These are phyloP conservation scores for Phortica variegata DNA, from an alignment of 1,140 invertebrate species.

Conservation along the genomic window DNA sequence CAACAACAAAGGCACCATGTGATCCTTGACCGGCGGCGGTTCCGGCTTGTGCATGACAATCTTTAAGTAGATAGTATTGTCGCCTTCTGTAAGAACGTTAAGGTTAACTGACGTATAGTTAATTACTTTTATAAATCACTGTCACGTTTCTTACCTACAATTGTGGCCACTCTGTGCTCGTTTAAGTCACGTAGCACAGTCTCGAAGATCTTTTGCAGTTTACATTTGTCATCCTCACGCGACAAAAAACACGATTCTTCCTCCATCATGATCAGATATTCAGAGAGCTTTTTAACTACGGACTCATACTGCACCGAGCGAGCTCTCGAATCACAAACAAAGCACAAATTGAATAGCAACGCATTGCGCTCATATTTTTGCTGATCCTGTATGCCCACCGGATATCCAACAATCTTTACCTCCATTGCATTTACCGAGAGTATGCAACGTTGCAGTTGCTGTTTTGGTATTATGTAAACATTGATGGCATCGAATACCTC, in stretches of 20 bases:
- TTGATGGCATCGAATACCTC: slow-evolving; percentile 92
- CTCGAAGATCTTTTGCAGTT: slow-evolving; percentile 72
- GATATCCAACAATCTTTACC: slow-evolving; percentile 90
- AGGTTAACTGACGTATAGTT: too few relatives aligned
- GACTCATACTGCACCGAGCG: slow-evolving; percentile 90
- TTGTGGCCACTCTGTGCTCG: slow-evolving; percentile 71
- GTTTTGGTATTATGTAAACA: slow-evolving; percentile 94
- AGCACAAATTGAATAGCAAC: slow-evolving; percentile 93
- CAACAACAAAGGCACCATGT: slow-evolving; percentile 84
- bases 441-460: slow-evolving; percentile 82
- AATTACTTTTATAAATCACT: slow-evolving; percentile 7
- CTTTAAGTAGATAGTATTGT: slow-evolving; percentile 78
- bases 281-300: slow-evolving; percentile 88
- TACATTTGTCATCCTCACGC: slow-evolving; percentile 63
- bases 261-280: slow-evolving; percentile 85
- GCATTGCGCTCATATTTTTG: slow-evolving; percentile 91
- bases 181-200: slow-evolving; percentile 81
- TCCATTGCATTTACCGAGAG: slow-evolving; percentile 85
- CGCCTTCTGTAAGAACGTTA: slow-evolving; percentile 68
- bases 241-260: slow-evolving; percentile 79
- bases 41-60: slow-evolving; percentile 75
- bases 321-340: slow-evolving; percentile 87
- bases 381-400: slow-evolving; percentile 85
- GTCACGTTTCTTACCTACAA: slow-evolving; percentile 71
- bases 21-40: slow-evolving; percentile 80